A percentile compares a stretch with the other conserved stretches of the same genome.
phyloP scores from a whole-genome alignment of 2,797 vertebrate species.

The Harpagifer antarcticus region DNA sequence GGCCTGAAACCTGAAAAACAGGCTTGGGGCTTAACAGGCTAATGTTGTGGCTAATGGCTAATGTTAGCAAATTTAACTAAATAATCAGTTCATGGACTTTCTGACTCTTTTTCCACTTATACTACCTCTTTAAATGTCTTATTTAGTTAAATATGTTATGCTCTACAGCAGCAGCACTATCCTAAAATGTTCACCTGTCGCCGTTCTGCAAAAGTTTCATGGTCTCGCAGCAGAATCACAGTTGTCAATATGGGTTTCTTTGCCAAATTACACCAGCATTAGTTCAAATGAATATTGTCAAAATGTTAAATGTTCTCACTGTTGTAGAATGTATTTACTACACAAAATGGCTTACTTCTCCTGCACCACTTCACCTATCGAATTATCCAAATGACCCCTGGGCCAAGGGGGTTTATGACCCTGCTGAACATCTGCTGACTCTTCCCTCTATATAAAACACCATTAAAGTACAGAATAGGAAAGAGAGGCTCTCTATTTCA shows the following conservation, averaged over 20 bases:
- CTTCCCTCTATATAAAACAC: neutral
- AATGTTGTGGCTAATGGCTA: no score
- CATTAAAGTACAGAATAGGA: conserved; percentile 10
- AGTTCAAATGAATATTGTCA: neutral
- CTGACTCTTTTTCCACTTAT: neutral
- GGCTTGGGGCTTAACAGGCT: no score
- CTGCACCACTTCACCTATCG: neutral
- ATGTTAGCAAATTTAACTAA: no score
- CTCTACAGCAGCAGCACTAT: neutral
- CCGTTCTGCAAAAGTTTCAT: neutral
- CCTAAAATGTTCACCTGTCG: no score
- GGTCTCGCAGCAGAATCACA: neutral
- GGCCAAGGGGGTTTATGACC: conserved; percentile 15
- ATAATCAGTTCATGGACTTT: no score
- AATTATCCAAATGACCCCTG: conserved; percentile 14
- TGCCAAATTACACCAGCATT: neutral
- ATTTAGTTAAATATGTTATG: neutral
- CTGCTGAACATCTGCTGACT: conserved; percentile 29
- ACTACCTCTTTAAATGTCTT: neutral
- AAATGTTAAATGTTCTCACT: neutral
- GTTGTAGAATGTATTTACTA: neutral
- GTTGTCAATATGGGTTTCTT: neutral
- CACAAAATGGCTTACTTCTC: neutral
- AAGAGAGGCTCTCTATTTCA: no score
- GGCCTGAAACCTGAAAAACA: no score